Base-by-base conservation (phyloP, 1,140 invertebrate genomes). In the Ips typographus region DNA sequence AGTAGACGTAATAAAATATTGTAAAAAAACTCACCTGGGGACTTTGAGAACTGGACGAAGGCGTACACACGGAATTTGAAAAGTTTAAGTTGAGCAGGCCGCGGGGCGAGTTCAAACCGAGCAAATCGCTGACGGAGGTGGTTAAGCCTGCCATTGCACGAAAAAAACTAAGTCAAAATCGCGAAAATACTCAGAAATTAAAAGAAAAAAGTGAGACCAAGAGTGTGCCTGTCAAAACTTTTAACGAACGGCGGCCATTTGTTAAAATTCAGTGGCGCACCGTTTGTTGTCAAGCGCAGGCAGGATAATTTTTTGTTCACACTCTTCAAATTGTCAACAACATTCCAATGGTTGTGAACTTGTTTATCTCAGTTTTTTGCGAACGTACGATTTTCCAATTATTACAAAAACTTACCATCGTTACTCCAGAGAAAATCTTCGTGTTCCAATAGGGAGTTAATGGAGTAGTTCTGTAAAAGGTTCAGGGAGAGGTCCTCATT, bases 101-200 rank as follows among this genome's bases (percentile, higher is more conserved):
- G 57, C 83, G 80, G 22, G 84, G 82, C 49, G 84, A 79, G 74
- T 83, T 83, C 47, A 85, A 74, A 43, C 84, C 84, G 52, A 86
- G 81, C 65, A 85, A 75, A 74, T 86, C 84, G 52, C 82, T 78
- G 70, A 85, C 83, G 43, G 83, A 83, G 75, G 83, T 84, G 40
- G 76, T 78, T 41, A 78, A 78, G 70, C 73, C 77, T 74, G 76
- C 74, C 76, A 77, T 78, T 3, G 44, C 44, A 49, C 44, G 7
- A 51, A 61, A 53, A 22, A 68, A 58, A 64, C n/a, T 44, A 58
- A 6, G 4, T 55, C 38, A 56, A 43, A 39, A 3, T 40, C 57
- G 49, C 40, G 22, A 8, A 67, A 68, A 65, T 38, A 62, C 62
- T n/a, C n/a, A 39, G 22, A 56, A 39, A 22, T 49, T 39, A 40